Evolutionary conservation across 2,113 vertebrate species (phyloP), one percentile per base, ranked within the genome.

Genomic region (Polyodon spathula): DNA sequence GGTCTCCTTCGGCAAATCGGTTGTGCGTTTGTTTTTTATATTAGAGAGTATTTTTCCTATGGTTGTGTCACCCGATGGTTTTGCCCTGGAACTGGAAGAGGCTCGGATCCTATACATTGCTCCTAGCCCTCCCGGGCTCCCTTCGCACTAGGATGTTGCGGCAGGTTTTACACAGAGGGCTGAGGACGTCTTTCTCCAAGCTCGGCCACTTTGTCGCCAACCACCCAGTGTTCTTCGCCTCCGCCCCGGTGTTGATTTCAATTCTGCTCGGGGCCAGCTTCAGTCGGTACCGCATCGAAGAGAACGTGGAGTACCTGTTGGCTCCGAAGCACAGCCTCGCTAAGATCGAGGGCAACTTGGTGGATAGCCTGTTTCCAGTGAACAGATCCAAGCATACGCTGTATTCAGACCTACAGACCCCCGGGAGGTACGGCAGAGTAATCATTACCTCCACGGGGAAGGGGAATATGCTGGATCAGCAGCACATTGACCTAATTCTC

Each of bases 211-310:
- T 96, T 80, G 88, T 97, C 62, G 94, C 94, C 77, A 83, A 90
- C 82, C 94, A 97, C 86, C 93, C 94, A 77, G 95, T 97, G 68
- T 94, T 98, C 84, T 97, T 98, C 77, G 91, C 91, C 69, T 97
- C 94, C 54, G 90, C 91, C 65, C 95, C 95, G 52, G 90, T 96
- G 76, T 91, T 98, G 54, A 82, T 98, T 67, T 93, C 95, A 76
- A 90, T 97, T 78, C 89, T 97, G 76, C 89, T 97, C 62, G 94
- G 94, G 62, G 91, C 94, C 80, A 97, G 94, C 79, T 97, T 98
- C 85, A 97, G 94, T 77, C 87, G 93, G 70, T 97, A 97, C 84
- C 92, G 88, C 78, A 86, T 97, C 67, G 93, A 98, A 76, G 92
- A 92, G 68, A 89, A 90, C 80, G 92, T 97, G 77, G 92, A 93